Base-by-base conservation (phyloP, 1,140 invertebrate genomes). In the Nasonia longicornis region DNA sequence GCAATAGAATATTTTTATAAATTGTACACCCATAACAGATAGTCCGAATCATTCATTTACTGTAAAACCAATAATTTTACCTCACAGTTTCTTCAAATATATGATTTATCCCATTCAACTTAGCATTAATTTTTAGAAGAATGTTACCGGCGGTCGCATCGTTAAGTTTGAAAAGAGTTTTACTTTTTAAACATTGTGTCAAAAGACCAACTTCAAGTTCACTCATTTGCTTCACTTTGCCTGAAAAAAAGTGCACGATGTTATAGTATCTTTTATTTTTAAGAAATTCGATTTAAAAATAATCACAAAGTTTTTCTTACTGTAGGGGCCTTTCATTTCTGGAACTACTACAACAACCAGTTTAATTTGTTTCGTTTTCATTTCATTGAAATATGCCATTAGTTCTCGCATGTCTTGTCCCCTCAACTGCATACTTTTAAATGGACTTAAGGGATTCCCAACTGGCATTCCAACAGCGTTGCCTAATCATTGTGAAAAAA, bases 91-190 rank as follows among this genome's bases (percentile, higher is more conserved):
- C 4, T 88, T 63, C 0, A 22, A 96, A 85, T 20, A 86, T 89
- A 86, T 97, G 95, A 91, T 98, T 98, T 0, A 94, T 90, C 0
- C 96, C 96, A 89, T 96, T 96, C 48, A 98, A 85, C 89, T 98
- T 98, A 0, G 95, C 94, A 88, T 96, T 95, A 0, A 98, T 93
- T 91, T 98, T 98, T 1, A 97, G 87, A 20, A 97, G 87, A 82
- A 98, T 94, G 87, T 98, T 98, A 0, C 88, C 84, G 20, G 92
- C 86, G 0, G 93, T 91, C 4, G 91, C 86, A 11, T 81, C 35
- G 83, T 89, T 80, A 91, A 88, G 79, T 2, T 48, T 77, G 2
- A 29, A 42, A 12, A 93, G 86, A 16, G 94, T 97, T 76, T 74
- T 84, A 35, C 90, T 87, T 86, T 95, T 95, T 11, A 98, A 90